A percentile compares a stretch with the other conserved stretches of the same genome.
These are phyloP conservation scores for Parus major DNA, from an alignment of 2,113 vertebrate genomes.

Conservation along the genomic window DNA sequence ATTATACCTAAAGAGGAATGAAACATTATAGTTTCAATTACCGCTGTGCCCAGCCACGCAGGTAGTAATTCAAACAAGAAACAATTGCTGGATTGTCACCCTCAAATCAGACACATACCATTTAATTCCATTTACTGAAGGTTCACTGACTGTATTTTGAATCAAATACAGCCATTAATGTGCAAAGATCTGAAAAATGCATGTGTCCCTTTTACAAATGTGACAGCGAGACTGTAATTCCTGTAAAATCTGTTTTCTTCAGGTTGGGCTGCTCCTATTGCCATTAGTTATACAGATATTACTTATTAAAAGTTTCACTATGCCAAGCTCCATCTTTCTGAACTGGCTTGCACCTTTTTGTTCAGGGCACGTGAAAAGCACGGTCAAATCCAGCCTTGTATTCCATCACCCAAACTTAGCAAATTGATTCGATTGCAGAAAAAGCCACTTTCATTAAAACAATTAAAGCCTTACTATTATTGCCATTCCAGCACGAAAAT, in stretches of 20 bases:
- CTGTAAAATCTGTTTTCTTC: slow-evolving; percentile 54
- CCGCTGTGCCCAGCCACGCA: slow-evolving; percentile 66
- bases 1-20: slow-evolving; percentile 62
- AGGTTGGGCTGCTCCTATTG: slow-evolving; percentile 30
- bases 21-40: slow-evolving; percentile 70
- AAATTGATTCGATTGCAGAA: neutral
- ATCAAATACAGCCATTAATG: slow-evolving; percentile 66
- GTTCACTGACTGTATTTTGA: slow-evolving; percentile 70
- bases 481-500: neutral
- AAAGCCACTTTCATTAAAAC: slow-evolving; percentile 39
- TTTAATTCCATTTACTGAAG: slow-evolving; percentile 71
- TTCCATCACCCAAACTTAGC: neutral
- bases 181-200: slow-evolving; percentile 69
- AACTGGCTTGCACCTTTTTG: neutral
- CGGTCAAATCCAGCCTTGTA: neutral
- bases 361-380: neutral
- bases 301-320: neutral
- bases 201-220: slow-evolving; percentile 62
- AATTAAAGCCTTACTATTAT: slow-evolving; percentile 15
- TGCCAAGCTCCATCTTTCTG: neutral
- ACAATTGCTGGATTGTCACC: slow-evolving; percentile 66
- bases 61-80: slow-evolving; percentile 71
- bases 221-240: slow-evolving; percentile 47
- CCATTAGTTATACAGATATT: neutral
- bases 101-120: slow-evolving; percentile 69